These are phyloP conservation scores for Chaenocephalus aceratus DNA, from an alignment of 2,113 vertebrate species.

Conservation along the genomic window DNA sequence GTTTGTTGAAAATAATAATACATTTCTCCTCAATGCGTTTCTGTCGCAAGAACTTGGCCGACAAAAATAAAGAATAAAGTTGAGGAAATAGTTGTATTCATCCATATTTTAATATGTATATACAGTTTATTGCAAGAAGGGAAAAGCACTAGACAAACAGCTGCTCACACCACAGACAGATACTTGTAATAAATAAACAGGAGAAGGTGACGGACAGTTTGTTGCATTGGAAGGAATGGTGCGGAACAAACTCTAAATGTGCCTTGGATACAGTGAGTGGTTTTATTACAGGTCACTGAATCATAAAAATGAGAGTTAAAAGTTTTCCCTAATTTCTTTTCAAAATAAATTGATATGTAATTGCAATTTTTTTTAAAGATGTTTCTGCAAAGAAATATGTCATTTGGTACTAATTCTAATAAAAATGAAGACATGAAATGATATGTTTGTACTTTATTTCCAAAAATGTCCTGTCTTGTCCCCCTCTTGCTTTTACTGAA, in stretches of 20 bases:
- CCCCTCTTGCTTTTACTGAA: too few relatives aligned
- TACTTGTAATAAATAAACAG: conserved; percentile 55
- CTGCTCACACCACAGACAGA: not conserved
- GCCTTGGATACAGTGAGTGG: not conserved
- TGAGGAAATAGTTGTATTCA: conserved; percentile 42
- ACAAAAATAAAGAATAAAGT: conserved; percentile 8
- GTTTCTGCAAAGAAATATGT: not conserved
- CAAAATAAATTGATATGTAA: not conserved
- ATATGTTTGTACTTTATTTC: not conserved
- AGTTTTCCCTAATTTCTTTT: not conserved
- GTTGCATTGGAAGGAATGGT: not conserved
- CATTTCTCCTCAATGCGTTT: not conserved
- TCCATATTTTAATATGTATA: conserved; percentile 13
- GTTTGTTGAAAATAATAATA: too few relatives aligned
- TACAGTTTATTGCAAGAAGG: conserved; percentile 16
- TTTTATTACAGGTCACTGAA: conserved; percentile 16
- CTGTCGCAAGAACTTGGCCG: not conserved
- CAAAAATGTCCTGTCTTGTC: not conserved
- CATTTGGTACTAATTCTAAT: not conserved
- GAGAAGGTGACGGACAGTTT: not conserved
- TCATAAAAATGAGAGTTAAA: not conserved
- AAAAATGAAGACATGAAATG: not conserved
- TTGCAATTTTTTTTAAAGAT: not conserved
- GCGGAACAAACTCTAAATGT: not conserved
- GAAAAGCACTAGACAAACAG: conserved; percentile 1